These are phyloP conservation scores for Hydrolagus colliei DNA, from an alignment of 2,797 vertebrate genomes.

Conservation along the genomic window DNA sequence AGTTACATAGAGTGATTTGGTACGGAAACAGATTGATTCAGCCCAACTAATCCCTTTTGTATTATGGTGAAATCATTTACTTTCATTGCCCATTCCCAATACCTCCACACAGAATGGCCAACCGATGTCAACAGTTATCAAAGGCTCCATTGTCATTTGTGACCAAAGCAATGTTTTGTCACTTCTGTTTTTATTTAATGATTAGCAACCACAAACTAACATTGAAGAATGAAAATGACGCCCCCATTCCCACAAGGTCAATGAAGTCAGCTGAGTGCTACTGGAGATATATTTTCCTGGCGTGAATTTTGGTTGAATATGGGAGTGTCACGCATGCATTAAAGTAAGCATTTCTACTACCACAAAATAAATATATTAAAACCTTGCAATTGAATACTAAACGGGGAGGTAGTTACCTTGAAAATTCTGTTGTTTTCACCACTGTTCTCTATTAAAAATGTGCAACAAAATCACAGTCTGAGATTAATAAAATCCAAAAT, in stretches of 20 bases:
- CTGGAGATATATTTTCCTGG: neutral
- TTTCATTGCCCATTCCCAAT: no score
- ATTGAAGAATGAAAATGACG: neutral
- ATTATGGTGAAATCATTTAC: no score
- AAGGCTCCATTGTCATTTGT: no score
- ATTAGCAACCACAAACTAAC: neutral
- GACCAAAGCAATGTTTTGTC: no score
- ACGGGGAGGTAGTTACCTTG: neutral
- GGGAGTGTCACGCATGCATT: no score
- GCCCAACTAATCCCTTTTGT: no score
- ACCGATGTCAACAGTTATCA: no score
- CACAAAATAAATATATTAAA: neutral
- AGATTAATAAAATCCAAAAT: constrained; percentile 19
- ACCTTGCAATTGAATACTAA: neutral
- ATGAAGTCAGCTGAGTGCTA: neutral
- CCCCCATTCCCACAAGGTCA: neutral
- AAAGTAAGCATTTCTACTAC: neutral
- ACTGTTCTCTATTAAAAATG: neutral
- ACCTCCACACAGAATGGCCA: no score
- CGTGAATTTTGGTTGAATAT: neutral
- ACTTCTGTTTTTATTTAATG: no score
- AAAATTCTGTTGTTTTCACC: neutral
- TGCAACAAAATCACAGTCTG: neutral
- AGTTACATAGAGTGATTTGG: no score
- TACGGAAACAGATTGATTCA: no score